Evolutionary conservation across 2,797 vertebrate genomes (phyloP).

Genomic region (Eutrigla gurnardus): DNA sequence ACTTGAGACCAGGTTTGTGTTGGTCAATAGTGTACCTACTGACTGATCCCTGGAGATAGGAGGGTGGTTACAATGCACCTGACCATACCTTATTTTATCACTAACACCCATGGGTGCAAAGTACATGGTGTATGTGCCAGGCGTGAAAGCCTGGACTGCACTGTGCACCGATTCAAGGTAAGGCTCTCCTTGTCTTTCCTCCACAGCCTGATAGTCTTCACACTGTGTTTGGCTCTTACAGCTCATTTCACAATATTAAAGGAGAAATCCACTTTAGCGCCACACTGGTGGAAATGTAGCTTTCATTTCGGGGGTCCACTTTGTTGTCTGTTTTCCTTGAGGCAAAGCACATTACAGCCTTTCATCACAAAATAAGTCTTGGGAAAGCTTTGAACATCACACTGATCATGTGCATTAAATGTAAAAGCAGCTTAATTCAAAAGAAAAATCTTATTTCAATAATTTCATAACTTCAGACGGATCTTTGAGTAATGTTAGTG

Average conservation of each 20-base stretch:
- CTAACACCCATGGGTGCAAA: too few relatives aligned
- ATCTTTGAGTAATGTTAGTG: not conserved
- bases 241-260: constrained; percentile 16
- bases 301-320: constrained; percentile 31
- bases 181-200: not conserved
- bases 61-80: too few relatives aligned
- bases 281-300: not conserved
- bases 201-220: not conserved
- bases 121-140: too few relatives aligned
- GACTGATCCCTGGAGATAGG: too few relatives aligned
- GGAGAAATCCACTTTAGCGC: constrained; percentile 1
- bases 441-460: constrained; percentile 26
- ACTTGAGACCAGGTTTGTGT: too few relatives aligned
- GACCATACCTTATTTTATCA: too few relatives aligned
- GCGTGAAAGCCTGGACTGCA: too few relatives aligned
- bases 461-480: not conserved
- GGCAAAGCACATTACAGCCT: constrained; percentile 38
- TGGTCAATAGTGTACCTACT: too few relatives aligned
- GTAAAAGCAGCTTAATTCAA: constrained; percentile 29
- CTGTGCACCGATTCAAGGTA: too few relatives aligned
- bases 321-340: constrained; percentile 38
- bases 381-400: constrained; percentile 40
- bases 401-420: constrained; percentile 12
- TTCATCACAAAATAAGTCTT: constrained; percentile 46
- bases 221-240: not conserved